phyloP scores from a whole-genome alignment of 2,888 invertebrate genomes.

The Leptopilina myrica region DNA sequence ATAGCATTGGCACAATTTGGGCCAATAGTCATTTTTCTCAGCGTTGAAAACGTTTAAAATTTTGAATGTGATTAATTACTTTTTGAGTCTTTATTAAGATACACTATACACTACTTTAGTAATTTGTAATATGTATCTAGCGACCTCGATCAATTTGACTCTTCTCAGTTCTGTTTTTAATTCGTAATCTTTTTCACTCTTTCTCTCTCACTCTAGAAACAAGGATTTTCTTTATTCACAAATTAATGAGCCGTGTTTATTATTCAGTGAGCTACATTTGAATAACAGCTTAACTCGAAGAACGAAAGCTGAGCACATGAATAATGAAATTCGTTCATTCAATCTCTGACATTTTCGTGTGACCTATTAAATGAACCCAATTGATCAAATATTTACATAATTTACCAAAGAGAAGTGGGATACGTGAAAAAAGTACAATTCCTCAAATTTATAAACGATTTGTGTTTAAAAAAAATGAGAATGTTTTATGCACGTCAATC shows the following conservation, averaged over 20 bases:
- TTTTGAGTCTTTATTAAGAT: neutral
- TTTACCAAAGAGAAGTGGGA: neutral
- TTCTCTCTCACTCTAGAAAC: conserved; percentile 23
- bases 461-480: no score
- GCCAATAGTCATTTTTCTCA: no score
- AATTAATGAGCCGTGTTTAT: conserved; percentile 35
- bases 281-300: conserved; percentile 19
- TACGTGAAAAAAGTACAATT: neutral
- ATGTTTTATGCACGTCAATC: no score
- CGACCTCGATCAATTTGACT: conserved; percentile 18
- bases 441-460: no score
- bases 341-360: conserved; percentile 23
- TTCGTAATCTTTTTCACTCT: neutral
- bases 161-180: conserved; percentile 25
- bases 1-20: no score
- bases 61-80: neutral
- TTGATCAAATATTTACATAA: neutral
- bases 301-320: conserved; percentile 8
- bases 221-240: conserved; percentile 35
- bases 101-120: conserved; percentile 19
- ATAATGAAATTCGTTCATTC: conserved; percentile 36
- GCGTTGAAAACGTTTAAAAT: no score
- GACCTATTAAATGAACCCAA: conserved; percentile 23
- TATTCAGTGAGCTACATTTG: conserved; percentile 35
- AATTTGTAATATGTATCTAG: conserved; percentile 24